Base-by-base conservation (phyloP, 2,797 vertebrate species). In the Pangasius macronema region DNA sequence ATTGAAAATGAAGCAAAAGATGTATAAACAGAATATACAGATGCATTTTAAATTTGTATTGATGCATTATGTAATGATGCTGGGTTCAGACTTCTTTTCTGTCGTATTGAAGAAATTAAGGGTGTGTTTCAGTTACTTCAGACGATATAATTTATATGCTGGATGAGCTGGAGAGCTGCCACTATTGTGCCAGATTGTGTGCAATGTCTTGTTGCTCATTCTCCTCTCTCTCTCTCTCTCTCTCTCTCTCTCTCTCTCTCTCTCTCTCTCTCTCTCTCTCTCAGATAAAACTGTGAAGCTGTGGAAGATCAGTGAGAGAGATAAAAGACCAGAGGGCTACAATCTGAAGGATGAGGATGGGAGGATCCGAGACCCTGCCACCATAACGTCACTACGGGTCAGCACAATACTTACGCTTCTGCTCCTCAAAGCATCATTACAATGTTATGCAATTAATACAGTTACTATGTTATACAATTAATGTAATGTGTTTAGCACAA, bases 341-440 rank as follows among this genome's bases (percentile, higher is more conserved):
- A 99, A 99, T 92, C 96, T 99, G 87, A 99, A 99, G 93, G 98
- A 99, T 91, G 98, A 99, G 84, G 98, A 99, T 0, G 98, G 98
- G 88, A 96, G 97, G 39, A 96, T 99, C 84, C 96, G 97, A 92
- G 97, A 99, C 92, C 98, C 98, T 27, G 94, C 97, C 87, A 99
- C 98, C 94, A 99, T 99, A 94, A 99, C 98, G 2, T 93, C 97
- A 27, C 94, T 99, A 20, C 95, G 98, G 96, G 98, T 99, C 93
- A 96, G 92, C 33, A 75, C 6, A 3, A 70, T n/a, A 82, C n/a
- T 68, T 14, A 5, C 3, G 6, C 33, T 65, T n/a, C 20, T n/a
- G 46, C 42, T 33, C 42, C 18, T 68, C 13, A 7, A 36, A 20
- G 22, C 83, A 59, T 27, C 11, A 22, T 33, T 22, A 27, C 0